Evolutionary conservation across 2,888 invertebrate genomes (phyloP), one percentile per base, ranked within the genome.

Genomic region (Ypsolopha scabrella): DNA sequence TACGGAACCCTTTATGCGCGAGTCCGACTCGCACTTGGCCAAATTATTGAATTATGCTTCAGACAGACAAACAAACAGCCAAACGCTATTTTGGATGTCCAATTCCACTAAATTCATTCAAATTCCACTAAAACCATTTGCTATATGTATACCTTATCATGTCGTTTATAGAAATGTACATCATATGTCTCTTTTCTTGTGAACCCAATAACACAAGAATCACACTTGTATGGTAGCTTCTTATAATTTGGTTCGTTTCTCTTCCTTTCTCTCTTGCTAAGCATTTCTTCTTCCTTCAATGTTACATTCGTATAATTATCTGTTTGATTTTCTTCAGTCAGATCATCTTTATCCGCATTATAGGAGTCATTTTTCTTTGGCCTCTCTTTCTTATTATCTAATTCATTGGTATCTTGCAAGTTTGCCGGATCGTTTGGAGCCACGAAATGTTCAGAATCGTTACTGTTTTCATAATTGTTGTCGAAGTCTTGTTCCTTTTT

Each of bases 211-310:
- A 79, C 75, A 60, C 79, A 80, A 0, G 53, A 58, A n/a, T 72
- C 70, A 65, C 79, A 80, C 52, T 80, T 77, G 39, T 53, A 79
- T 0, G 73, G 75, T 33, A 77, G 62, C 57, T 74, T 79, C 60
- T 73, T 77, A 39, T 64, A 79, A 59, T 77, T 79, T 0, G 72
- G 69, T n/a, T 72, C 73, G 41, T 57, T 70, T 48, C 67, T 63
- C 54, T 78, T 79, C 35, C 67, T 62, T 50, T 77, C 71, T 60
- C 78, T 70, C 2, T 55, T 61, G 41, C 51, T 66, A 0, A 61
- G 4, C 66, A 80, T 65, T 43, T 79, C 73, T 51, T 74, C 70
- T 54, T 74, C 68, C 8, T 63, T 72, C 4, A 67, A 67, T 2
- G 61, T 55, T 1, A 73, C 57, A 39, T 53, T 62, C 41, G 54